These are phyloP conservation scores for Caenorhabditis wallacei DNA, from an alignment of 2,888 invertebrate genomes.

Conservation along the genomic window DNA sequence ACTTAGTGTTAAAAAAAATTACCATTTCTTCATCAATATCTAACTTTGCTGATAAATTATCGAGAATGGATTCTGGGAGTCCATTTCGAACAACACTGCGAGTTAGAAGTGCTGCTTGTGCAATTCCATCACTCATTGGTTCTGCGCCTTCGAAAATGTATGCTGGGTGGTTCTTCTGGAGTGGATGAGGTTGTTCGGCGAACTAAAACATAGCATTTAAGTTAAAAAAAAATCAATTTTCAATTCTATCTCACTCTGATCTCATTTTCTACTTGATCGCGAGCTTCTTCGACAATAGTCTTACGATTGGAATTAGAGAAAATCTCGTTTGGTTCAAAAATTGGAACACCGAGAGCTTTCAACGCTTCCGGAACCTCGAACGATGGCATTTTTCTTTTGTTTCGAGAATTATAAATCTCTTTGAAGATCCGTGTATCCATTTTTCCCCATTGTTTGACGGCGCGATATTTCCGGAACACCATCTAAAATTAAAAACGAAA, in stretches of 20 bases:
- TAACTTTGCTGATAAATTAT: conserved; percentile 55
- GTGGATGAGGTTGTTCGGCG: conserved; percentile 72
- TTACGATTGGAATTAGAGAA: conserved; percentile 66
- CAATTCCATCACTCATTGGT: conserved; percentile 80
- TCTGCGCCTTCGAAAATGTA: conserved; percentile 78
- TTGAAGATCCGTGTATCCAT: conserved; percentile 81
- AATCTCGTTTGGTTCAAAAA: conserved; percentile 75
- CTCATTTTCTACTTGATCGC: conserved; percentile 9
- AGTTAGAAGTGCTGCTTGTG: conserved; percentile 77
- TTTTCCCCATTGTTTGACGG: conserved; percentile 78
- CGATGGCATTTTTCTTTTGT: conserved; percentile 72
- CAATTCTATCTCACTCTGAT: background rate
- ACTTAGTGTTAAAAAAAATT: background rate
- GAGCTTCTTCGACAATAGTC: conserved; percentile 20
- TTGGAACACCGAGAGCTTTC: conserved; percentile 69
- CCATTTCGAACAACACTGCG: conserved; percentile 72
- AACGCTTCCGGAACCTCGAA: conserved; percentile 76
- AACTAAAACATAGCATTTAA: conserved; percentile 21
- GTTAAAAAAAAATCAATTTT: background rate
- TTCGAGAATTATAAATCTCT: conserved; percentile 73
- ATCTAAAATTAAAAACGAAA: conserved; percentile 55
- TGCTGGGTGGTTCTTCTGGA: conserved; percentile 72
- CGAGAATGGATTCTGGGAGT: conserved; percentile 73
- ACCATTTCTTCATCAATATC: conserved; percentile 72
- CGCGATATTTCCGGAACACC: conserved; percentile 78